A percentile compares a stretch with the other conserved stretches of the same genome.
These are phyloP conservation scores for Drosophila ficusphila DNA, from an alignment of 1,140 invertebrate genomes.

Conservation along the genomic window DNA sequence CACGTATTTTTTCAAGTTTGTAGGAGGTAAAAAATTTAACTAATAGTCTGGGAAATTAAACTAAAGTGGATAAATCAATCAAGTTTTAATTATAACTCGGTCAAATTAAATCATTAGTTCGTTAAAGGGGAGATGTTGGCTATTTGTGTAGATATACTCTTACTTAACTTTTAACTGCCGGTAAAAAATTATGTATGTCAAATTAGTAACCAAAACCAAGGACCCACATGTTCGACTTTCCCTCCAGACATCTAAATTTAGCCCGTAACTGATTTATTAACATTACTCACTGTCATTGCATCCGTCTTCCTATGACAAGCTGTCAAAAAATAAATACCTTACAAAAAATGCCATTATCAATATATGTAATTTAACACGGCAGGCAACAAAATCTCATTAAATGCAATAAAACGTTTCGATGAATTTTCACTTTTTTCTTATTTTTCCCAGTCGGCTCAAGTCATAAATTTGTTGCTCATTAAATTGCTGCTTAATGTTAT, in stretches of 20 bases:
- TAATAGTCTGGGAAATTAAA: neutral
- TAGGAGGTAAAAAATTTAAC: neutral
- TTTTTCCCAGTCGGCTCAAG: constrained; percentile 22
- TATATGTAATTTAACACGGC: constrained; percentile 62
- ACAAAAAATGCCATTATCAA: constrained; percentile 47
- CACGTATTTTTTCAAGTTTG: neutral
- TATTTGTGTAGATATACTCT: neutral
- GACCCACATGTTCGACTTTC: constrained; percentile 6
- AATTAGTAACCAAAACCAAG: neutral
- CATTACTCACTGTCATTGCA: constrained; percentile 38
- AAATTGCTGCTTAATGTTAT: constrained; percentile 62
- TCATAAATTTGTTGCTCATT: constrained; percentile 68
- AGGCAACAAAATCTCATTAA: constrained; percentile 45
- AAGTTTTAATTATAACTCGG: neutral
- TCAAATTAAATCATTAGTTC: neutral
- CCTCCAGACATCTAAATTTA: constrained; percentile 1
- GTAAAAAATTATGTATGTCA: too few relatives aligned
- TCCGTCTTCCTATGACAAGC: constrained; percentile 44
- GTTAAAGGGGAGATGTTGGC: neutral
- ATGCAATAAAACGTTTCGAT: constrained; percentile 50
- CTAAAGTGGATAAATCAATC: neutral
- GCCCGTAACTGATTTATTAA: constrained; percentile 18
- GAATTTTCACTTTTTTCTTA: constrained; percentile 28
- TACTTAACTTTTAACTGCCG: neutral
- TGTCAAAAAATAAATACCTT: constrained; percentile 42